Evolutionary conservation across 2,888 invertebrate genomes (phyloP).

Genomic region (Cephonodes hylas): DNA sequence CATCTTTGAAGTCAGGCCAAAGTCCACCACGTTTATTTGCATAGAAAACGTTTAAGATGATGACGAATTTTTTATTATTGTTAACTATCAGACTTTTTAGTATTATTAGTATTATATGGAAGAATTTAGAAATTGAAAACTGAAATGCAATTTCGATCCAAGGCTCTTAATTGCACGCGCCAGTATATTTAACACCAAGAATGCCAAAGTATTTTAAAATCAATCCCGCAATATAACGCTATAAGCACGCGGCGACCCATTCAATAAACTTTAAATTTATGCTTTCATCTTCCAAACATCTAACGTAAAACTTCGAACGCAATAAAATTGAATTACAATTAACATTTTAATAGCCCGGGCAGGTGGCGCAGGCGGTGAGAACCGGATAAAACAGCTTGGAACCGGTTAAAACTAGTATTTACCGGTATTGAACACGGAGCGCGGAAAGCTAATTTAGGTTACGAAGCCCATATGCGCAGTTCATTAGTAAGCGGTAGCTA

Average conservation of each 20-base stretch:
- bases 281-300: background rate
- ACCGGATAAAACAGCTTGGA: slow-evolving; percentile 20
- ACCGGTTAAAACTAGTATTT: slow-evolving; percentile 25
- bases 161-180: background rate
- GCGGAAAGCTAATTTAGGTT: slow-evolving; percentile 29
- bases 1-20: too few species aligned
- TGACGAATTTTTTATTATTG: too few species aligned
- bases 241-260: background rate
- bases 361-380: slow-evolving; percentile 22
- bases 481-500: slow-evolving; percentile 35
- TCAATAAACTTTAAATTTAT: slow-evolving; percentile 9
- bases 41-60: too few species aligned
- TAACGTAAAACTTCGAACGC: slow-evolving; percentile 4
- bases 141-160: background rate
- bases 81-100: too few species aligned
- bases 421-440: slow-evolving; percentile 12
- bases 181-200: too few species aligned
- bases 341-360: slow-evolving; percentile 13
- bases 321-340: slow-evolving; percentile 7
- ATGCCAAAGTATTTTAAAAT: background rate
- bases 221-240: background rate
- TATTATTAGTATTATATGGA: too few species aligned
- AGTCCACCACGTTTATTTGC: too few species aligned
- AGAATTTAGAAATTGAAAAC: too few species aligned
- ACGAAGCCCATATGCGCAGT: slow-evolving; percentile 28